Evolutionary conservation across 92 coral and sea anemone genomes (phyloP).

Genomic region (Palythoa heliodiscus): DNA sequence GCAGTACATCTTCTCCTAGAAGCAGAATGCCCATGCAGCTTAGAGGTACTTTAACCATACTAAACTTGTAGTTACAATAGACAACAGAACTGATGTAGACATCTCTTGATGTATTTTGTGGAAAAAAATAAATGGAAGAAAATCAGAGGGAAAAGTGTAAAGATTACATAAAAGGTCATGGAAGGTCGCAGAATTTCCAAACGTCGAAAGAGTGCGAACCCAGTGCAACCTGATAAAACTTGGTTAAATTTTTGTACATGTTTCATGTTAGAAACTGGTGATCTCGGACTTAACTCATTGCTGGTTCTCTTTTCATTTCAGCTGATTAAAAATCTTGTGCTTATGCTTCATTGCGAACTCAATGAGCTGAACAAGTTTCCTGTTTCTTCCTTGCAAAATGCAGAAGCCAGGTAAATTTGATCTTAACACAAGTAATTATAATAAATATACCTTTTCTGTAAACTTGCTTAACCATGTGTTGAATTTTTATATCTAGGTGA

Average conservation of each 20-base stretch:
- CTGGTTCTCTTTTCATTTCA: constrained; percentile 41
- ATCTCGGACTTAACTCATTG: background rate
- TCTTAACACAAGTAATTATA: background rate
- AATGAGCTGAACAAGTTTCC: constrained; percentile 29
- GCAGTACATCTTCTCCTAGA: constrained; percentile 55
- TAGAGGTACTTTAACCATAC: constrained; percentile 60
- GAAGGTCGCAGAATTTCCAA: no score
- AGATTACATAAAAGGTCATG: no score
- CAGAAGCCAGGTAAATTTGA: constrained; percentile 25
- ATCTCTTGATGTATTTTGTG: no score
- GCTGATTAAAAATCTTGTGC: constrained; percentile 81
- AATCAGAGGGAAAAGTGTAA: no score
- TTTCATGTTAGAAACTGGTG: no score
- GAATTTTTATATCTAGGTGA: no score
- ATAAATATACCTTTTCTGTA: background rate
- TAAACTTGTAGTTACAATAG: background rate
- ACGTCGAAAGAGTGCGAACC: no score
- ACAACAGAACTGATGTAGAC: no score
- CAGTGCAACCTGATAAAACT: no score
- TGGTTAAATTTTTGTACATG: no score
- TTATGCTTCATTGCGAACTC: constrained; percentile 74
- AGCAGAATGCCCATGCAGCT: constrained; percentile 84
- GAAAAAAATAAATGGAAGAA: no score
- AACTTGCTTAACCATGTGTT: background rate
- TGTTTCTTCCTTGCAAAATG: background rate